phyloP scores from a whole-genome alignment of 2,113 vertebrate species.

The human (Homo sapiens) region GRCh38 chr5:65791501-65792000 shows the following conservation, averaged over 20 bases:
- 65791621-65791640: no score
- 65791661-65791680: no score
- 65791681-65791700: no score
- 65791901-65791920: background rate
- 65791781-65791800: background rate
- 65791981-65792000: background rate
- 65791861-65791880: background rate
- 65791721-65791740: no score
- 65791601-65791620: no score
- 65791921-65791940: background rate
- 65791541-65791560: background rate
- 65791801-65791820: no score
- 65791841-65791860: background rate
- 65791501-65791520: background rate
- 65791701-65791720: no score
- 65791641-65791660: no score
- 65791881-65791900: background rate
- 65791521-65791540: background rate
- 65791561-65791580: background rate
- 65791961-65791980: slow-evolving; percentile 37
- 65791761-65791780: background rate
- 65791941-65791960: background rate
- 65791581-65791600: no score
- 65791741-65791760: background rate
- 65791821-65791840: background rate